phyloP scores from a whole-genome alignment of 2,113 vertebrate genomes.

The Limnothrissa miodon region DNA sequence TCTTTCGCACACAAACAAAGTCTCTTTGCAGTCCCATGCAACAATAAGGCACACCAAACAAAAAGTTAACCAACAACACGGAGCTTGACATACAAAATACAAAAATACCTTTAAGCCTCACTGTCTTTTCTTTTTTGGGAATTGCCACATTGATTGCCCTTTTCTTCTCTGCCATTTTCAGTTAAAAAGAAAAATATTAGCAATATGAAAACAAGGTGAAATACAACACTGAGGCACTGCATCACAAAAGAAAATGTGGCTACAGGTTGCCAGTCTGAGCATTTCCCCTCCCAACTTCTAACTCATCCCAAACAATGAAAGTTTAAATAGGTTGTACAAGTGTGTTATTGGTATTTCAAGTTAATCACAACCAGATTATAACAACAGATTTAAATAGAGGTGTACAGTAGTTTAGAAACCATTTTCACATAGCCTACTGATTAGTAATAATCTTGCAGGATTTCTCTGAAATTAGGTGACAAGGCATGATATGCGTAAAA shows the following conservation, averaged over 20 bases:
- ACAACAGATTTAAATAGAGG: not conserved
- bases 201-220: not conserved
- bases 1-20: not conserved
- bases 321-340: not conserved
- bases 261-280: not conserved
- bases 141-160: conserved; percentile 9
- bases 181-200: not conserved
- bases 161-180: conserved; percentile 65
- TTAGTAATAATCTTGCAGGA: no score
- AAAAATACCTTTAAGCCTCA: not conserved
- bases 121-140: conserved; percentile 20
- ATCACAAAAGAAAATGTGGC: not conserved
- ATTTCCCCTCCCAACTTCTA: not conserved
- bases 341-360: no score
- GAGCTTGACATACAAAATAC: not conserved
- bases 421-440: not conserved
- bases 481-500: no score
- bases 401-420: not conserved
- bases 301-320: no score
- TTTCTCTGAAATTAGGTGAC: no score
- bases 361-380: not conserved
- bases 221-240: not conserved
- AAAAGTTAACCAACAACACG: not conserved
- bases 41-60: not conserved
- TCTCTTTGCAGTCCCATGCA: not conserved